A percentile compares a stretch with the other conserved stretches of the same genome.
These are phyloP conservation scores for Echinops telfairi DNA, from an alignment of 2,113 vertebrate species.

Conservation along the genomic window DNA sequence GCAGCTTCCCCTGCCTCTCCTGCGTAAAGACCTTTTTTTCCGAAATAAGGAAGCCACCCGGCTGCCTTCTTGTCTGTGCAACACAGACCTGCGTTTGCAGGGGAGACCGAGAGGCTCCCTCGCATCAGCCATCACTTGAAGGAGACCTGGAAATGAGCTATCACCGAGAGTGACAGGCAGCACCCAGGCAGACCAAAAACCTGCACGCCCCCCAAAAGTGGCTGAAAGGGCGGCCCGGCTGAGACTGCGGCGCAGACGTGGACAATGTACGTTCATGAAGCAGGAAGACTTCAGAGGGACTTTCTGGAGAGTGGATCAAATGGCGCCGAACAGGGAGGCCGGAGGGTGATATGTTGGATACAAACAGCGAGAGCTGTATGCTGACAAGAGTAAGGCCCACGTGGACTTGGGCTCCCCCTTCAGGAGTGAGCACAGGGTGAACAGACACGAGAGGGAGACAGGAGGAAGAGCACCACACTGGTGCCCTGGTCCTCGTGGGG, in stretches of 20 bases:
- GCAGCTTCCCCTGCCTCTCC: background rate
- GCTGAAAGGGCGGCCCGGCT: background rate
- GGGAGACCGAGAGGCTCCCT: conserved; percentile 34
- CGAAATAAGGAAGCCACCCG: conserved; percentile 23
- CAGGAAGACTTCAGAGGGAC: conserved; percentile 7
- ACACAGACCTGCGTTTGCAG: conserved; percentile 24
- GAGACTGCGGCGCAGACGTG: background rate
- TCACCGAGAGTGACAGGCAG: background rate
- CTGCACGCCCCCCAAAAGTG: conserved; percentile 15
- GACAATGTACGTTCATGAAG: background rate
- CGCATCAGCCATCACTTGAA: background rate
- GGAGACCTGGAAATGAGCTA: conserved; percentile 34
- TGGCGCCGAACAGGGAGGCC: background rate
- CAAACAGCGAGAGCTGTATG: background rate
- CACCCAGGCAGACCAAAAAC: background rate
- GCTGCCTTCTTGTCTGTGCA: background rate
- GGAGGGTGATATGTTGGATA: background rate
- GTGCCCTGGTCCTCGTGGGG: no score
- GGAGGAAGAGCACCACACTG: background rate
- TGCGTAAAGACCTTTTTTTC: background rate
- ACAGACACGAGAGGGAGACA: background rate
- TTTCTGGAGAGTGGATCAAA: conserved; percentile 21
- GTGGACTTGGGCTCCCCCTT: conserved; percentile 63
- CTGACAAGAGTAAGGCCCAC: background rate
- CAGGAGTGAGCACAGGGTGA: conserved; percentile 66